phyloP scores from a whole-genome alignment of 2,113 vertebrate genomes.

The Falco punctatus region DNA sequence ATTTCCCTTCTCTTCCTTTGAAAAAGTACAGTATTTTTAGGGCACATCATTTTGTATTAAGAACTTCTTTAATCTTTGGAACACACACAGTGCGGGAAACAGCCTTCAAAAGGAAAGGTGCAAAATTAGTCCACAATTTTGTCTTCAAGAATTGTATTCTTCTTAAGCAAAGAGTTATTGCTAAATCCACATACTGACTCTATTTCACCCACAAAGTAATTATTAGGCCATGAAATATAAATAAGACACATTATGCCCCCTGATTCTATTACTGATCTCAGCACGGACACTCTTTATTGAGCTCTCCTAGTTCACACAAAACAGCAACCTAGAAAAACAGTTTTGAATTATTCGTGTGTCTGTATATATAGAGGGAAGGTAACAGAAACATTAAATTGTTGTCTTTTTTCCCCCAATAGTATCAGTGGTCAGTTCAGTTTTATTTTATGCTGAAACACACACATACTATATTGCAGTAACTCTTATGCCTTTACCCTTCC shows the following conservation, averaged over 20 bases:
- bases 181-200: not conserved
- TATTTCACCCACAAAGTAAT: not conserved
- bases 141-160: not conserved
- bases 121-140: not conserved
- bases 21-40: slow-evolving; percentile 16
- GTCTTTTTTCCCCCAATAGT: not conserved
- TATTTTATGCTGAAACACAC: not conserved
- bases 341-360: no score
- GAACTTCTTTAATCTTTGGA: slow-evolving; percentile 30
- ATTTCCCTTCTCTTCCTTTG: not conserved
- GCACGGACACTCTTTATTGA: not conserved
- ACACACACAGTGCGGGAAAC: not conserved
- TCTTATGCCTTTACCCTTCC: not conserved
- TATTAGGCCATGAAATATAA: not conserved
- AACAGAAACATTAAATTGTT: not conserved
- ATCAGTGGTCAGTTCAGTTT: not conserved
- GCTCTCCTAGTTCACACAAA: not conserved
- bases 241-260: not conserved
- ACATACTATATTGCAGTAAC: not conserved
- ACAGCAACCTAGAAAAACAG: not conserved
- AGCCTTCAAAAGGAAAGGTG: not conserved
- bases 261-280: not conserved
- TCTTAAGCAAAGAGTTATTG: not conserved
- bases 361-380: not conserved
- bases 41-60: slow-evolving; percentile 16